Base-by-base conservation (phyloP, 1,140 invertebrate species). In the Papilio dardanus region DNA sequence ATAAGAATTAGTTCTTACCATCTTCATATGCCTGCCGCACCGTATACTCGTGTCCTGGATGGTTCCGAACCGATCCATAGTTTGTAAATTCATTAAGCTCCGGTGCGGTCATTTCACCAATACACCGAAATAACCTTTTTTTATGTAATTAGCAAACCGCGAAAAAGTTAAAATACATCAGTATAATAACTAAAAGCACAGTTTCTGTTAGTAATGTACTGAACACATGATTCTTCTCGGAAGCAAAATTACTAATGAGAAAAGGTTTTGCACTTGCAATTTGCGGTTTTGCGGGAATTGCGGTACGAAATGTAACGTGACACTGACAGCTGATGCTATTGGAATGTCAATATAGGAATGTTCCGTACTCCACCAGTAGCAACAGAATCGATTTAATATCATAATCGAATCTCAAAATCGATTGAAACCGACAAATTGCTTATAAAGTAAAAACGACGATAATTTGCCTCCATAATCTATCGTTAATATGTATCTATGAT, bases 101-200 rank as follows among this genome's bases (percentile, higher is more conserved):
- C 28, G 84, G 80, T 83, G 84, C 87, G 84, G 75, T 83, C 89
- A 91, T 91, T 76, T 83, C 86, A 79, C 30, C 54, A 76, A 76
- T 14, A 37, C 54, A 71, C 35, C 77, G 69, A 66, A 67, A 79
- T 82, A 82, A 81, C 81, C 76, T 82, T 65, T 73, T 50, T 30
- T 74, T 58, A 24, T 67, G 14, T 33, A 74, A 46, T 35, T 76
- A 65, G 69, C n/a, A 69, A 37, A 35, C 24, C 35, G 54, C 66
- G 33, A 24, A 7, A 24, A 24, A 37, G 12, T 37, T 24, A 40
- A 40, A 69, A 40, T 24, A 1, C 19, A 69, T 69, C 8, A 69
- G n/a, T 69, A 5, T 8, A 40, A 12, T 24, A 40, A 35, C 12
- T 35, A 16, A 68, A 10, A 24, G n/a, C 19, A 35, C 16, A 19